Evolutionary conservation across 2,888 invertebrate species (phyloP).

Genomic region (Spodoptera littoralis): DNA sequence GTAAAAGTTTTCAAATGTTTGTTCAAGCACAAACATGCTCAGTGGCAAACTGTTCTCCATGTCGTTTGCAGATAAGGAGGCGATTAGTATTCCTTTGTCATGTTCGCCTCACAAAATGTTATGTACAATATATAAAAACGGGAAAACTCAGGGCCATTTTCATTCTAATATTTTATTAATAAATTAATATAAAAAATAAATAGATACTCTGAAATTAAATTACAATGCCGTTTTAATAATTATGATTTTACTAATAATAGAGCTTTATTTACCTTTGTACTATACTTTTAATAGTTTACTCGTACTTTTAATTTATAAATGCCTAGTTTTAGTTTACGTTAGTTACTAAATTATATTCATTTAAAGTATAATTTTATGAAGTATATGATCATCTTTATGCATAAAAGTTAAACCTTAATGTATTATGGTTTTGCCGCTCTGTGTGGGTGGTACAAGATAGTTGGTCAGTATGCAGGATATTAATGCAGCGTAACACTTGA

Average conservation of each 20-base stretch:
- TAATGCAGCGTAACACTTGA: slow-evolving; percentile 77
- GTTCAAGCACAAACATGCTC: slow-evolving; percentile 25
- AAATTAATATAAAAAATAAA: too few species aligned
- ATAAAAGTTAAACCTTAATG: slow-evolving; percentile 23
- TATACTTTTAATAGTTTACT: too few species aligned
- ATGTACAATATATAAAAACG: slow-evolving; percentile 27
- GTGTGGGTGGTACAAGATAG: slow-evolving; percentile 3
- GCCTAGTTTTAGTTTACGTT: too few species aligned
- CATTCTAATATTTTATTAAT: neutral
- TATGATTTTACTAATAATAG: too few species aligned
- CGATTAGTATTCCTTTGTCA: slow-evolving; percentile 40
- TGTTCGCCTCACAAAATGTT: slow-evolving; percentile 26
- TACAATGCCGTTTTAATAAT: too few species aligned
- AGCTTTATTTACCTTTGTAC: too few species aligned
- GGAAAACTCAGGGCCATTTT: slow-evolving; percentile 15
- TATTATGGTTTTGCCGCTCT: slow-evolving; percentile 10
- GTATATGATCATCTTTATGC: slow-evolving; percentile 16
- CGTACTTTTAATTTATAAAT: too few species aligned
- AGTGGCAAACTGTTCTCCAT: slow-evolving; percentile 13
- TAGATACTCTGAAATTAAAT: too few species aligned
- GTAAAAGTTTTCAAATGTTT: slow-evolving; percentile 21
- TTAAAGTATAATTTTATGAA: slow-evolving; percentile 31
- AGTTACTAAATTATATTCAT: too few species aligned
- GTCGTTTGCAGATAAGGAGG: slow-evolving; percentile 25
- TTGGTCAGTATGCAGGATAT: slow-evolving; percentile 45